These are phyloP conservation scores for Elaphurus davidianus DNA, from an alignment of 2,113 vertebrate genomes.

Conservation along the genomic window DNA sequence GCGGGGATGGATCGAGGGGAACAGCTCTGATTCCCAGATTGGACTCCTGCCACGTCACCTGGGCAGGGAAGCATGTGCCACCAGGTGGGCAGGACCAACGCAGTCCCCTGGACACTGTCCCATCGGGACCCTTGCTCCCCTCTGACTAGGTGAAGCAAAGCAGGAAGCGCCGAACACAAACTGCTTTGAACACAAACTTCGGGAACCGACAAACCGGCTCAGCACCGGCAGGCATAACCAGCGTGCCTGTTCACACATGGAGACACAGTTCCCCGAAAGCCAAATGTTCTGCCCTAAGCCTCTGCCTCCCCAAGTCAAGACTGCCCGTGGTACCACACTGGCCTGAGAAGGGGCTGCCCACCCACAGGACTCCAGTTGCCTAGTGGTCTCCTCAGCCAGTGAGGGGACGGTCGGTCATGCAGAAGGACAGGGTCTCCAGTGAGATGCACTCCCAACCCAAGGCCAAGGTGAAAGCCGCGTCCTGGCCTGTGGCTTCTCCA, in stretches of 20 bases:
- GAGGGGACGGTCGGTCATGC: fast-evolving
- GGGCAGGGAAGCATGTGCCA: no score
- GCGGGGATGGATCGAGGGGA: fast-evolving
- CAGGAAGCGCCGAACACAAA: no score
- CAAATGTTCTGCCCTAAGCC: fast-evolving
- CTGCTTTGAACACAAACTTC: background rate
- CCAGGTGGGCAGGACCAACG: background rate
- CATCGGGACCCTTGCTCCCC: no score
- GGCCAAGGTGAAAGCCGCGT: background rate
- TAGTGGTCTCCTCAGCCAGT: background rate
- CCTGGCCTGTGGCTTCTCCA: no score
- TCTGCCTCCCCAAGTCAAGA: background rate
- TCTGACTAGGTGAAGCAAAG: background rate
- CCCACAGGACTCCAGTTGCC: background rate
- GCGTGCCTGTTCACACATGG: fast-evolving
- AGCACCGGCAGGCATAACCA: fast-evolving
- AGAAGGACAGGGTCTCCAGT: fast-evolving
- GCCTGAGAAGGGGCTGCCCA: background rate
- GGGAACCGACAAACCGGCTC: background rate
- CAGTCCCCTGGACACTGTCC: fast-evolving
- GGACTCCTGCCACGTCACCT: fast-evolving
- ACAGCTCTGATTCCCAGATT: background rate
- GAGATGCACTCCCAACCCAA: fast-evolving
- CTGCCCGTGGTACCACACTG: fast-evolving
- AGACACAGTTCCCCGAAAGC: fast-evolving